Conservation (phyloP, 2,797 vertebrate genomes). For the Okamejei kenojei region DNA sequence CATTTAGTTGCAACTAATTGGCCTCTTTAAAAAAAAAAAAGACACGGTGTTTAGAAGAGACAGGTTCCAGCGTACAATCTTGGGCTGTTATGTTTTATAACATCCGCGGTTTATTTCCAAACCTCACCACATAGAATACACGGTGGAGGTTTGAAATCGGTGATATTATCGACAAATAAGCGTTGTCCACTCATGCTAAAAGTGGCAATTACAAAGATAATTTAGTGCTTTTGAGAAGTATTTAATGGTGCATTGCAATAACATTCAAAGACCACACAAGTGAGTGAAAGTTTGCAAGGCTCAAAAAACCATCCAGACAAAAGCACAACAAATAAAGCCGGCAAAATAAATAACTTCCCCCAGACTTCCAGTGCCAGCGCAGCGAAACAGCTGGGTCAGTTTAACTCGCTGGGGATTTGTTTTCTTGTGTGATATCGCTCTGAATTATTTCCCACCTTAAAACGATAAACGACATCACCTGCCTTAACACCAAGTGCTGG, state of each 20-base stretch:
- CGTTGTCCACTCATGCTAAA: not conserved
- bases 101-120: not conserved
- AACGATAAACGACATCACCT: too few species aligned
- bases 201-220: not conserved
- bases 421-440: not conserved
- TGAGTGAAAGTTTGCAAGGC: not conserved
- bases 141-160: not conserved
- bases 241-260: not conserved
- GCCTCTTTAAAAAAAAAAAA: too few species aligned
- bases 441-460: not conserved
- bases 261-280: constrained; percentile 22
- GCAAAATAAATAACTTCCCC: constrained; percentile 36
- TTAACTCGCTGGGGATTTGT: constrained; percentile 6
- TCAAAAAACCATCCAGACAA: constrained; percentile 25
- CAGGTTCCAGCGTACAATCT: too few species aligned
- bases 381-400: not conserved
- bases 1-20: not conserved
- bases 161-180: not conserved
- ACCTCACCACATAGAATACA: not conserved
- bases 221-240: not conserved
- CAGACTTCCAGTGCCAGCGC: not conserved
- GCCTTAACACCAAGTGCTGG: too few species aligned
- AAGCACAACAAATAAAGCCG: constrained; percentile 29
- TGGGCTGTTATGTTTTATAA: not conserved
- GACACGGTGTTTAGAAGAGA: not conserved